Evolutionary conservation across 2,113 vertebrate genomes (phyloP), one percentile per base, ranked within the genome.

Genomic region (Spea multiplicata): DNA sequence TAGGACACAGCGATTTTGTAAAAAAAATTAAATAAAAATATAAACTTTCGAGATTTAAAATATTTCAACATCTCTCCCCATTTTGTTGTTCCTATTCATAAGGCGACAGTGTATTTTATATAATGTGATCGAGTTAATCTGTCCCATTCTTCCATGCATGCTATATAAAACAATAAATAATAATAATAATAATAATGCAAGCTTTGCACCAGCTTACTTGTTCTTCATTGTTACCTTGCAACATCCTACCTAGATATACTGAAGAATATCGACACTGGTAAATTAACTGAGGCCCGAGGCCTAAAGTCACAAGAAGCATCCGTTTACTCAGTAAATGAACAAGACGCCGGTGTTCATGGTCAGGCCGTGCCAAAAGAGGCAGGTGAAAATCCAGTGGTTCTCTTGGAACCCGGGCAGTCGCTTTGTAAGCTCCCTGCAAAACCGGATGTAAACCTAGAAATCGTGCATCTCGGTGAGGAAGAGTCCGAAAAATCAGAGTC

Each of bases 401-500:
- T 71, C 30, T 66, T 65, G 66, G 76, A 75, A 68, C 0, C 0
- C 73, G 82, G 71, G 3, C 47, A 7, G 3, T 50, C 49, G 45
- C n/a, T 65, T 44, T 66, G 17, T 76, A 59, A 71, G 80, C 82
- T 87, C 75, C 77, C 84, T 82, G 82, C 88, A 80, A 85, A 86
- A 84, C 68, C 83, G 79, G 85, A 83, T 66, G 61, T 8, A 86
- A 86, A 84, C 85, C 86, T 66, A 62, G 78, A 76, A 71, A 46
- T 71, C 78, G 6, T 78, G 48, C 81, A 75, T 12, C 71, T 81
- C 80, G 76, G 81, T 67, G 44, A 1, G 68, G 86, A 86, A 80
- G 81, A 84, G 49, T 52, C 80, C 79, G 82, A 82, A 48, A 83
- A 81, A 74, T 82, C 74, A 16, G 88, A 84, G 57, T 92, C 90